Evolutionary conservation across 2,113 vertebrate genomes (phyloP).

Genomic region (Galeopterus variegatus): DNA sequence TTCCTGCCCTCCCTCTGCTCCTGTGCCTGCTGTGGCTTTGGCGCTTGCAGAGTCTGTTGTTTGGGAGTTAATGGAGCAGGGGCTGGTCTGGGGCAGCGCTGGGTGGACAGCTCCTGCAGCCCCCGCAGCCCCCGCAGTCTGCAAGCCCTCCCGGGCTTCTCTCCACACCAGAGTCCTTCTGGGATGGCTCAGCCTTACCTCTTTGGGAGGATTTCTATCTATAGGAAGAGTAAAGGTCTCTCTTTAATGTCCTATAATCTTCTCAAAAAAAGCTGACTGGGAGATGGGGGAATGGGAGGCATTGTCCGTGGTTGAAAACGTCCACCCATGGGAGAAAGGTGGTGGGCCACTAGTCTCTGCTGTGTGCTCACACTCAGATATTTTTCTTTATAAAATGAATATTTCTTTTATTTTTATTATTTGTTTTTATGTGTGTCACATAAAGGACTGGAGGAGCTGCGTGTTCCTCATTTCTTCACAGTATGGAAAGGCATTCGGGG

Average conservation of each 20-base stretch:
- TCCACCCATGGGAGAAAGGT: neutral
- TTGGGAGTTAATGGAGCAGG: neutral
- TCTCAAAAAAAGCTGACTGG: neutral
- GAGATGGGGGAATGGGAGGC: no score
- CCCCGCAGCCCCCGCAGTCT: neutral
- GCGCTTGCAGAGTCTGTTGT: neutral
- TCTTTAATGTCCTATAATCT: neutral
- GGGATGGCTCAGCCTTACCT: neutral
- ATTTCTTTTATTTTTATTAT: neutral
- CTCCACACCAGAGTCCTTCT: neutral
- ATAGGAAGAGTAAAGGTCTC: neutral
- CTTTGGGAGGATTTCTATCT: neutral
- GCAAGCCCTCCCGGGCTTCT: neutral
- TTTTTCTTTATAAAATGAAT: neutral
- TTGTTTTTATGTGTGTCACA: neutral
- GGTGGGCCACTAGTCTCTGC: accelerated
- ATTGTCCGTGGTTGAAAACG: neutral
- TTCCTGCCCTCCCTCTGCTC: neutral
- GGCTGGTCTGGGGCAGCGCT: neutral
- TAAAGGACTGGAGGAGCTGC: neutral
- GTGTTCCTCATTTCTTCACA: neutral
- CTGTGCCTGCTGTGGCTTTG: neutral
- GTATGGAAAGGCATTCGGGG: neutral
- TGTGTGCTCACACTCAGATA: neutral
- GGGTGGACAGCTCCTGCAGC: neutral